These are phyloP conservation scores for Liolophura sinensis DNA, from an alignment of 1,140 invertebrate species.

Conservation along the genomic window DNA sequence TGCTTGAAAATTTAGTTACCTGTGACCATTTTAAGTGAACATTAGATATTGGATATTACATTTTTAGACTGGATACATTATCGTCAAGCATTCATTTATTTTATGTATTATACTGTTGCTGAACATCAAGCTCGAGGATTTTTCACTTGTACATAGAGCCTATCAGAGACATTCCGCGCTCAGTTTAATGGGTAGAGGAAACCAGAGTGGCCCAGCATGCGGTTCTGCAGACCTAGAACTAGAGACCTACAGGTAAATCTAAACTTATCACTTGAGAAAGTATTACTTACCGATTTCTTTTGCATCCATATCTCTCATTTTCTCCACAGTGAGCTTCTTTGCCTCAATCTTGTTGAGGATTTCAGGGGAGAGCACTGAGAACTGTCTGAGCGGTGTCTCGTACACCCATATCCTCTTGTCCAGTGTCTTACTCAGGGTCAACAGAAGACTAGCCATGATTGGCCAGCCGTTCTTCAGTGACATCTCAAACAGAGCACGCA, in stretches of 20 bases:
- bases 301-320: constrained; percentile 81
- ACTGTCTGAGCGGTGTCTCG: constrained; percentile 85
- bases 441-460: constrained; percentile 79
- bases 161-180: no score
- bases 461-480: constrained; percentile 87
- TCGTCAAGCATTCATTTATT: no score
- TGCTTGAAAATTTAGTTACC: no score
- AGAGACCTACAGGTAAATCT: neutral
- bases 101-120: no score
- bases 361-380: constrained; percentile 76
- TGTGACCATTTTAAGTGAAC: no score
- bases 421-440: constrained; percentile 85
- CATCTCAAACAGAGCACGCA: constrained; percentile 92
- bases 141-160: no score
- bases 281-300: constrained; percentile 76
- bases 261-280: neutral
- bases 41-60: no score
- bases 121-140: no score
- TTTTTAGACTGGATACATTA: no score
- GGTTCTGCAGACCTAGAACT: no score
- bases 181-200: no score
- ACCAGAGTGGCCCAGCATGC: no score
- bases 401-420: constrained; percentile 77
- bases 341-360: constrained; percentile 83
- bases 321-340: constrained; percentile 73